Percentiles rank a stretch among this genome's conserved stretches.
These are phyloP conservation scores for Sphecodes monilicornis DNA, from an alignment of 2,888 invertebrate species.

Conservation along the genomic window DNA sequence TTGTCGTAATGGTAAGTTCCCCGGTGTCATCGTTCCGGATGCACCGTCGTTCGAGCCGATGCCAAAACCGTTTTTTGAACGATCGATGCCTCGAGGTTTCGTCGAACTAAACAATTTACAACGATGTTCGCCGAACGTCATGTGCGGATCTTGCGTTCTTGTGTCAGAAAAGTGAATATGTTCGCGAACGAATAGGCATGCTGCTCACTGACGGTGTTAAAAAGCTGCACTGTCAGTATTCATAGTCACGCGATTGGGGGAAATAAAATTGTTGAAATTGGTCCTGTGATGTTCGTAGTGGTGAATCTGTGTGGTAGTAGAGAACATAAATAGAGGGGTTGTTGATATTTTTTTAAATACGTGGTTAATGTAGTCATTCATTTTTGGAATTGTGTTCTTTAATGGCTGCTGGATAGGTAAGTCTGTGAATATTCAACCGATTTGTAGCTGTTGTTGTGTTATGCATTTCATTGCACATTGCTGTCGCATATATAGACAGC, in stretches of 20 bases:
- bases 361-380: neutral
- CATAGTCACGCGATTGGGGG: neutral
- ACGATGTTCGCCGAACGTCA: neutral
- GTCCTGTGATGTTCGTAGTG: neutral
- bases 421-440: neutral
- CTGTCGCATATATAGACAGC: neutral
- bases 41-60: neutral
- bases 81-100: neutral
- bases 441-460: neutral
- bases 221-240: neutral
- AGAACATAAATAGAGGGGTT: neutral
- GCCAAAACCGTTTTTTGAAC: neutral
- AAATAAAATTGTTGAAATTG: neutral
- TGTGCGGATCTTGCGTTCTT: neutral
- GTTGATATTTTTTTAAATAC: neutral
- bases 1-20: constrained; percentile 81
- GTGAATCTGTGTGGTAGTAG: neutral
- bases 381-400: neutral
- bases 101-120: neutral
- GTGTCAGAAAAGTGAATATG: constrained; percentile 9
- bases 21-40: neutral
- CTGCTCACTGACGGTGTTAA: neutral
- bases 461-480: neutral
- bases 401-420: neutral
- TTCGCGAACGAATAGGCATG: neutral